phyloP scores from a whole-genome alignment of 2,113 vertebrate genomes.

The Melanocharis versteri region DNA sequence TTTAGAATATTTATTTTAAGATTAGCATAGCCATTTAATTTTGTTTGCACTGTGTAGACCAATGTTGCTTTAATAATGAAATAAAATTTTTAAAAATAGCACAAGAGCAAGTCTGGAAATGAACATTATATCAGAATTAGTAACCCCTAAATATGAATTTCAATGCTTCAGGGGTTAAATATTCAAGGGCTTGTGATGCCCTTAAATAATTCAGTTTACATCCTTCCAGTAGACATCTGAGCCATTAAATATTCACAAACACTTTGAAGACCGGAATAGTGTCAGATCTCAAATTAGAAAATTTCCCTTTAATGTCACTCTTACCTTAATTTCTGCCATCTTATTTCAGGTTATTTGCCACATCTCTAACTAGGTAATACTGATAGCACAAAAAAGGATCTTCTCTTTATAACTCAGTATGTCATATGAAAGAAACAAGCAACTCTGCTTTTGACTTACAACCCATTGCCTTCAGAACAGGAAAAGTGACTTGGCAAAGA shows the following conservation, averaged over 20 bases:
- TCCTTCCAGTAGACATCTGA: slow-evolving; percentile 17
- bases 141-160: not conserved
- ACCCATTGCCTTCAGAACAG: not conserved
- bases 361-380: not conserved
- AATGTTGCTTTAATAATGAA: not conserved
- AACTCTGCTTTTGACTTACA: not conserved
- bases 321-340: not conserved
- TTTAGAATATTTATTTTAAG: not conserved
- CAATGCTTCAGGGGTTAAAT: not conserved
- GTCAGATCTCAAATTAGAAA: slow-evolving; percentile 54
- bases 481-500: not conserved
- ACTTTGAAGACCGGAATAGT: slow-evolving; percentile 32
- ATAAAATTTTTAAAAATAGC: not conserved
- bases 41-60: not conserved
- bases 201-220: slow-evolving; percentile 45
- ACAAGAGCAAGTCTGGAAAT: not conserved
- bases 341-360: slow-evolving; percentile 29
- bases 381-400: not conserved
- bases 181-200: not conserved
- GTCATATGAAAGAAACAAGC: not conserved
- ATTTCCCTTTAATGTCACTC: slow-evolving; percentile 23
- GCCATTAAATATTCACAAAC: slow-evolving; percentile 56
- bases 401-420: not conserved
- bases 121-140: not conserved
- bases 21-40: not conserved